Evolutionary conservation across 2,797 vertebrate species (phyloP).

Genomic region (Arctocebus calabarensis): DNA sequence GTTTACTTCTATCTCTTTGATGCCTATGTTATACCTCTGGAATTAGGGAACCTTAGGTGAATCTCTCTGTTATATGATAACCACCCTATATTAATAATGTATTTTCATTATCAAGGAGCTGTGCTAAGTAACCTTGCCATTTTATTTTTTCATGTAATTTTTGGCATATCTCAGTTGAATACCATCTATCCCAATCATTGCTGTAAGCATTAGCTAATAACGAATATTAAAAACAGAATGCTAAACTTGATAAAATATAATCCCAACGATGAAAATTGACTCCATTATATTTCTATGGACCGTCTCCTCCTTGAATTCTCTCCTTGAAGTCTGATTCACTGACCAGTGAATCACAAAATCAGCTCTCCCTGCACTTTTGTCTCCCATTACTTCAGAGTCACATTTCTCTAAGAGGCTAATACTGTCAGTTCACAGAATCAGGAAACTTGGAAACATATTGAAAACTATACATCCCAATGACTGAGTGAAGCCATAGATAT

Average conservation of each 20-base stretch:
- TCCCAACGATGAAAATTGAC: neutral
- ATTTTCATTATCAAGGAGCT: slow-evolving; percentile 11
- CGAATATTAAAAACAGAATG: slow-evolving; percentile 26
- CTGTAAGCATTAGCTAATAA: neutral
- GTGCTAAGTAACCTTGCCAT: neutral
- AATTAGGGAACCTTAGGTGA: neutral
- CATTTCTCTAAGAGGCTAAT: neutral
- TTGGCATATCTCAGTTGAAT: neutral
- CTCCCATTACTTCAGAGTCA: neutral
- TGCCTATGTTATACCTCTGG: neutral
- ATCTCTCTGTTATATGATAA: neutral
- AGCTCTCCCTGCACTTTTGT: neutral
- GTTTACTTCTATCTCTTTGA: neutral
- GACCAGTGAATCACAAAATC: neutral
- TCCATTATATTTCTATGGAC: neutral
- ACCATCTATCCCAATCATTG: slow-evolving; percentile 17
- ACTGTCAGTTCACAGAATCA: slow-evolving; percentile 4
- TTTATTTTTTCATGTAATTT: slow-evolving; percentile 45
- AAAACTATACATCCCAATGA: neutral
- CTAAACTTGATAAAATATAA: slow-evolving; percentile 25
- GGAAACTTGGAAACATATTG: neutral
- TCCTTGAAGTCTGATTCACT: neutral
- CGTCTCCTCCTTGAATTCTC: neutral
- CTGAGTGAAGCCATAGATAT: neutral
- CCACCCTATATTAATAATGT: neutral